These are phyloP conservation scores for Sphenopsis melanotis DNA, from an alignment of 2,797 vertebrate species.

Conservation along the genomic window DNA sequence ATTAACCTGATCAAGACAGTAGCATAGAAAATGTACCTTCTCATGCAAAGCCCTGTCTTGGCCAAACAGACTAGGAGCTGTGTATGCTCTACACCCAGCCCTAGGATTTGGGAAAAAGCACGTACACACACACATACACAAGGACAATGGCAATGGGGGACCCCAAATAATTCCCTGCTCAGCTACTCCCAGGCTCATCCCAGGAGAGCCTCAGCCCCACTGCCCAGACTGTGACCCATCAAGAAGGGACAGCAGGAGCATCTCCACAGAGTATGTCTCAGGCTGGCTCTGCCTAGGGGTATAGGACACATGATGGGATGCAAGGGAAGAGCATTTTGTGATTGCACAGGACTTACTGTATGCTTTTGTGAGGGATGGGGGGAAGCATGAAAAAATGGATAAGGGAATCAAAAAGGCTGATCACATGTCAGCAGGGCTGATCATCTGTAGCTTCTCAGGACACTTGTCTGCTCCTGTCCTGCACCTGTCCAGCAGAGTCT, in stretches of 20 bases:
- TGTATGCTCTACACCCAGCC: background rate
- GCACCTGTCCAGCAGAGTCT: background rate
- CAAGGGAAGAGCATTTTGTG: background rate
- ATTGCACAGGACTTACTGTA: background rate
- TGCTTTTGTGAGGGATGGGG: fast-evolving
- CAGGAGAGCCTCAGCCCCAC: background rate
- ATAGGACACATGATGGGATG: background rate
- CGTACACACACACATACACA: background rate
- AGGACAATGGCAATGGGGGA: fast-evolving
- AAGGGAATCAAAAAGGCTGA: background rate
- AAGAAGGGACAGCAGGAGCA: background rate
- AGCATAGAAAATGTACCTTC: background rate
- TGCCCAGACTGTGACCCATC: background rate
- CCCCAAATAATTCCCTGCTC: background rate
- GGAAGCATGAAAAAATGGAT: background rate
- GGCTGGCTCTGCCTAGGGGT: background rate
- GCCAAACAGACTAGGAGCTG: background rate
- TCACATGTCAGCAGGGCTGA: background rate
- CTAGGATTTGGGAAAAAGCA: background rate
- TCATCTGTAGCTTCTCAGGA: background rate
- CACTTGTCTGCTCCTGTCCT: background rate
- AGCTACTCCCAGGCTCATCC: background rate
- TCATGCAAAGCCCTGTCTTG: background rate
- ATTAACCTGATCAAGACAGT: background rate
- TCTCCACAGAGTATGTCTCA: background rate